Conservation (phyloP, 2,888 invertebrate genomes). For the Sinhomidia bicolor region DNA sequence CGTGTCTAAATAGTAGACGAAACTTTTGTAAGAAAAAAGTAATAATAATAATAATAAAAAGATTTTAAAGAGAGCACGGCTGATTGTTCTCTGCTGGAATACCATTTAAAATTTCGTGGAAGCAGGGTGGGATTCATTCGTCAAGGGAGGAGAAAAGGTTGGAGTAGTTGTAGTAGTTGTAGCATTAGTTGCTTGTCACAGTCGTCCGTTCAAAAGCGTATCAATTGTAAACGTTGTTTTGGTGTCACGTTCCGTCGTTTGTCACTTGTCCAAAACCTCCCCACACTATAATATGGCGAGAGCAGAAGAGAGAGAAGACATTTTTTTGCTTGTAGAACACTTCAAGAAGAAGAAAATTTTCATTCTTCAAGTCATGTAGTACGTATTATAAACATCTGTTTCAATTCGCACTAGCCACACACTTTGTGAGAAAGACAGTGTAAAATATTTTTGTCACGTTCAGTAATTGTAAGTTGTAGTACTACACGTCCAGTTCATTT, state of each 20-base stretch:
- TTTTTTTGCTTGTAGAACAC: constrained; percentile 25
- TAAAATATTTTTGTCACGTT: constrained; percentile 13
- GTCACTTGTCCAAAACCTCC: constrained; percentile 44
- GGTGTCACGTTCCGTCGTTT: constrained; percentile 35
- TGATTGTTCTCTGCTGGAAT: constrained; percentile 73
- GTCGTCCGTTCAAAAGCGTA: constrained; percentile 64
- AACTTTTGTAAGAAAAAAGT: constrained; percentile 15
- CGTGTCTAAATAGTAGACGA: constrained; percentile 29
- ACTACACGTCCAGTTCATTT: constrained; percentile 11
- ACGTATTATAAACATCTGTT: not conserved
- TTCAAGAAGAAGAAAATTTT: not conserved
- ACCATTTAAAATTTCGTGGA: constrained; percentile 43
- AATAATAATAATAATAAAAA: constrained; percentile 46
- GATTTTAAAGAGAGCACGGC: constrained; percentile 69
- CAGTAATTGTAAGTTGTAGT: constrained; percentile 33
- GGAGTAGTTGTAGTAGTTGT: not conserved
- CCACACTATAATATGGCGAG: constrained; percentile 42
- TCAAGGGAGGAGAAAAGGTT: constrained; percentile 49
- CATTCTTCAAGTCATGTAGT: not conserved
- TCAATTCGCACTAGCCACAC: constrained; percentile 36
- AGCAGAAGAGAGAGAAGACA: not conserved
- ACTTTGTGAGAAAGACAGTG: not conserved
- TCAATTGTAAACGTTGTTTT: constrained; percentile 62
- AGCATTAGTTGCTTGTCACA: constrained; percentile 16
- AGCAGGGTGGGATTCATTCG: constrained; percentile 73